These are phyloP conservation scores for Stylophora pistillata DNA, from an alignment of 64 coral and sea anemone species.

Conservation along the genomic window DNA sequence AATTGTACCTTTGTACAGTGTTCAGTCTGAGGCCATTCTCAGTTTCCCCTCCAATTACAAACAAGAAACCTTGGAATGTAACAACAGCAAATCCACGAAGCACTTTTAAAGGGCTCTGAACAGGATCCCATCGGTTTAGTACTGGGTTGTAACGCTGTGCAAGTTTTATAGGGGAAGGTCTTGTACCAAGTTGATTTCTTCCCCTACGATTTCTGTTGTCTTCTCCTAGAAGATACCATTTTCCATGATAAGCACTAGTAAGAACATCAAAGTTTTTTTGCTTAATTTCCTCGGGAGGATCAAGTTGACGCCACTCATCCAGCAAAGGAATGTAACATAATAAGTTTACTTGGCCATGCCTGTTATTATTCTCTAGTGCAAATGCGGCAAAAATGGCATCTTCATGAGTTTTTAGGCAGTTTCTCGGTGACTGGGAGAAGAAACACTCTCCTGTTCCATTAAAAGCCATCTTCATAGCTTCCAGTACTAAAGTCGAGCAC, in stretches of 20 bases:
- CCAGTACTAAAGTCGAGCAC: background rate
- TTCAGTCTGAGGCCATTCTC: background rate
- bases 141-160: too few species aligned
- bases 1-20: constrained; percentile 45
- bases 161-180: too few species aligned
- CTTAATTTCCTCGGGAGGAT: background rate
- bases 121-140: too few species aligned
- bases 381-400: constrained; percentile 2
- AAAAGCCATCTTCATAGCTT: background rate
- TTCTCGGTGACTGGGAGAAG: constrained; percentile 9
- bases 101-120: too few species aligned
- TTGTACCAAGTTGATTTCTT: too few species aligned
- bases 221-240: background rate
- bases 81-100: too few species aligned
- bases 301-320: constrained; percentile 29
- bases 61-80: background rate
- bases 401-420: constrained; percentile 32
- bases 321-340: background rate
- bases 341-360: background rate
- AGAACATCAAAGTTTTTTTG: background rate
- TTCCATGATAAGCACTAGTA: background rate
- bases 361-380: constrained; percentile 7
- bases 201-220: background rate
- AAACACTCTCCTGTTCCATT: background rate
- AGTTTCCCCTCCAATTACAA: constrained; percentile 65